Evolutionary conservation across 2,888 invertebrate genomes (phyloP), one percentile per base, ranked within the genome.

Genomic region (Drosophila antonietae): DNA sequence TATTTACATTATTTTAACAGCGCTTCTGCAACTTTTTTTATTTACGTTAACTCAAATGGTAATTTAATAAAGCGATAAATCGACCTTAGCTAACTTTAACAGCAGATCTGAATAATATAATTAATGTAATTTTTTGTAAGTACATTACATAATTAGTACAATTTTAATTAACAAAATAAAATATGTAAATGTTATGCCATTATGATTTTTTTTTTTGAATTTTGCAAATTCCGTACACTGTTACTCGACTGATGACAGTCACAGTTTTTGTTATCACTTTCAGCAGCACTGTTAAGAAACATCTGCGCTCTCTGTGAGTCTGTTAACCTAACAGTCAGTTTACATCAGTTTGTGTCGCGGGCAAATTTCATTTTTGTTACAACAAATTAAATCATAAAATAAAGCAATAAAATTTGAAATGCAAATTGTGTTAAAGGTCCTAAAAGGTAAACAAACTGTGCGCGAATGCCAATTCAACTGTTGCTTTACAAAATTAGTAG

Each of bases 401-500:
- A 55, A 51, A 18, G 9, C 12, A 49, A 39, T n/a, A 46, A 60
- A 41, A 20, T 23, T 49, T 43, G 6, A 44, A 18, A 0, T 61
- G 2, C 3, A 33, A 44, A 44, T 56, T 44, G 43, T 15, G 7
- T 35, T 28, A 37, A 57, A 47, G 37, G 55, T 62, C 58, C 35
- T 35, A 5, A 61, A 31, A 66, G 76, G 63, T 64, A 62, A 64
- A 53, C 23, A 41, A 20, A 44, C 3, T 55, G 18, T 23, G 15
- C 14, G 39, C 41, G 10, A 41, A 53, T 65, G 18, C 37, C 41
- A 66, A 23, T 56, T 56, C 60, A 14, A 37, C 3, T 43, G 37
- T 10, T 55, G 51, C 37, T 41, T 37, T 8, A 31, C 12, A 44
- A 68, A 78, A 78, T 78, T 78, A 75, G 82, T 53, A 61, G 81